Base-by-base conservation (phyloP, 2,888 invertebrate genomes). In the Esperia sulphurella region DNA sequence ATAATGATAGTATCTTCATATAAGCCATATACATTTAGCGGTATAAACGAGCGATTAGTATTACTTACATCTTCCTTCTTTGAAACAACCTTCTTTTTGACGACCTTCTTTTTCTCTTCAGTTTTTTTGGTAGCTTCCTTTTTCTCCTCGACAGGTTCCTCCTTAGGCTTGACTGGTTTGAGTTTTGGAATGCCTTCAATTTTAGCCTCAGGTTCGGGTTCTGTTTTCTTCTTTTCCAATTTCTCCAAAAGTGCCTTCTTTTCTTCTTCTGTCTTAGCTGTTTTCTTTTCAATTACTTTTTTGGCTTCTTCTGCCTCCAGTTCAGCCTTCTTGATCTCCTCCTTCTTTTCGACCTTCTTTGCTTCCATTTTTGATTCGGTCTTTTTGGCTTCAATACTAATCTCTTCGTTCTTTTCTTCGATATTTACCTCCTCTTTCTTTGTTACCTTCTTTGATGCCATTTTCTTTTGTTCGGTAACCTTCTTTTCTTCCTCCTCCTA, bases 181-280 rank as follows among this genome's bases (percentile, higher is more conserved):
- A 92, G 83, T 82, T 91, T 91, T 65, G 92, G 92, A 75, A 92
- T 87, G 73, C 91, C 91, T 79, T 91, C 92, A 67, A 91, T 87
- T 75, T 92, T 91, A 49, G 90, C 83, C 69, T 90, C 85, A 53
- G 82, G 77, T 69, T 83, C 83, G 35, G 62, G 60, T 50, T 71
- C 60, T 48, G 85, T 79, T 57, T 91, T 91, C 61, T 91, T 91
- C 51, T 82, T 86, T 57, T 89, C 90, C 13, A 85, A 71, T 69
- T 85, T 83, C 61, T 91, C 91, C 13, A 91, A 78, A 57, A 88
- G 82, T 49, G 84, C 76, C 51, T 84, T 89, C 72, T 90, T 88
- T 63, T 90, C 87, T 66, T 85, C 86, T 62, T 89, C 90, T 43
- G 90, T 85, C 57, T 89, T 89, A 13, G 84, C 76, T 12, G 87